Percentiles rank a stretch among this genome's conserved stretches.
These are phyloP conservation scores for Steatocranus sp. DNA, from an alignment of 2,797 vertebrate species.

Conservation along the genomic window DNA sequence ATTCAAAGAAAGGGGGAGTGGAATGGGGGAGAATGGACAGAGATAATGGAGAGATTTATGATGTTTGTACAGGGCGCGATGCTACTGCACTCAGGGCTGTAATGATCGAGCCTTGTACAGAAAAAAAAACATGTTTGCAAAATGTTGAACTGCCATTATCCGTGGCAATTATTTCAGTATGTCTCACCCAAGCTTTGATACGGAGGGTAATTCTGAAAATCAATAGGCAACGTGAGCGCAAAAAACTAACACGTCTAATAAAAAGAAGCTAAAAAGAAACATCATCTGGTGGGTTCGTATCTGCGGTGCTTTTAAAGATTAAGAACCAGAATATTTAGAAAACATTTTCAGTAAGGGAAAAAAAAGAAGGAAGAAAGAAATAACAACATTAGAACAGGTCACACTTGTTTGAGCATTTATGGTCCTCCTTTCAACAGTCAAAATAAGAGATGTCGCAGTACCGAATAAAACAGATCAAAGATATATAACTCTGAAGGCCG, in stretches of 20 bases:
- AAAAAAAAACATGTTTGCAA: slow-evolving; percentile 27
- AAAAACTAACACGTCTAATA: neutral
- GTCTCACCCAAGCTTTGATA: slow-evolving; percentile 30
- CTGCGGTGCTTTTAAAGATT: neutral
- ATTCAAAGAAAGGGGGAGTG: neutral
- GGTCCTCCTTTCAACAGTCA: slow-evolving; percentile 60
- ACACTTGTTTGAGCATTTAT: slow-evolving; percentile 56
- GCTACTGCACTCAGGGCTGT: slow-evolving; percentile 28
- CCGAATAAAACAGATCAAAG: slow-evolving; percentile 49
- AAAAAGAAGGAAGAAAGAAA: neutral
- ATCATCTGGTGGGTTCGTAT: neutral
- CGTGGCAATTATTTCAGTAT: slow-evolving; percentile 52
- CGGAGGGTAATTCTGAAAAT: slow-evolving; percentile 12
- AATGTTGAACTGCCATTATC: slow-evolving; percentile 39
- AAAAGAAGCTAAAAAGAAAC: neutral
- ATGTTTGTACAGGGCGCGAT: slow-evolving; percentile 13
- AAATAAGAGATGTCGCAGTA: slow-evolving; percentile 57
- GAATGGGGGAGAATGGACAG: neutral
- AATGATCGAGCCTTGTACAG: slow-evolving; percentile 40
- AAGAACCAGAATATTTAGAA: neutral
- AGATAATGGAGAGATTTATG: slow-evolving; percentile 40
- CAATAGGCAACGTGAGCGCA: neutral
- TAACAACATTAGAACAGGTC: slow-evolving; percentile 30
- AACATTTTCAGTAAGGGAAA: neutral
- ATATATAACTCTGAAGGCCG: slow-evolving; percentile 51